Base-by-base conservation (phyloP, 2,113 vertebrate species). In the Castor canadensis region DNA sequence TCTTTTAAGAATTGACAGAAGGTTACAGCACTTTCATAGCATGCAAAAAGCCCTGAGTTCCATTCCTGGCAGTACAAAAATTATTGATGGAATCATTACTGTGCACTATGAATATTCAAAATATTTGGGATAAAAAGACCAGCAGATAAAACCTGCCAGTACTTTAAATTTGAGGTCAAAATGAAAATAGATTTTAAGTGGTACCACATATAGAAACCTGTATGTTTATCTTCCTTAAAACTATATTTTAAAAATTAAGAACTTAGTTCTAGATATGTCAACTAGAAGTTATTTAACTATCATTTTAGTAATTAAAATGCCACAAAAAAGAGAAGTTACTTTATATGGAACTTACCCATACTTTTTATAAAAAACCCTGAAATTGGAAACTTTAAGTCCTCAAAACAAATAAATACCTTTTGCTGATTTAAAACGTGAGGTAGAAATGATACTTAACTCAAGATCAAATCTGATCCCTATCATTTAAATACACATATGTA, bases 371-470 rank as follows among this genome's bases (percentile, higher is more conserved):
- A 97, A 91, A 95, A 58, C 38, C 76, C 94, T 97, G 85, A 97
- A 69, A 92, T 80, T 93, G 94, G 85, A 97, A 95, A 97, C 88
- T 82, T 87, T 95, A 91, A 97, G 54, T 72, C 38, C 77, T 89
- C 52, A 91, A 96, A 93, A 80, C 28, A 95, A 97, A 58, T 13
- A 96, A 93, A 54, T 2, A 79, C 16, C 3, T 80, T 80, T 83
- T 87, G 97, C 6, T 86, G n/a, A 79, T 95, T 88, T 95, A 92
- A 96, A 66, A 83, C 66, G 64, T 67, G 38, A 94, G 64, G 77
- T 67, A 66, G 24, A 95, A 96, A 81, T 77, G 0, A 93, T 40
- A 97, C 93, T 95, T 90, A 96, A 88, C 32, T 83, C 24, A 83
- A 92, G 15, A 79, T 84, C 60, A 94, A 79, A 95, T 85, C 52